Evolutionary conservation across 1,140 invertebrate species (phyloP), one percentile per base, ranked within the genome.

Genomic region (Ceratina calcarata): DNA sequence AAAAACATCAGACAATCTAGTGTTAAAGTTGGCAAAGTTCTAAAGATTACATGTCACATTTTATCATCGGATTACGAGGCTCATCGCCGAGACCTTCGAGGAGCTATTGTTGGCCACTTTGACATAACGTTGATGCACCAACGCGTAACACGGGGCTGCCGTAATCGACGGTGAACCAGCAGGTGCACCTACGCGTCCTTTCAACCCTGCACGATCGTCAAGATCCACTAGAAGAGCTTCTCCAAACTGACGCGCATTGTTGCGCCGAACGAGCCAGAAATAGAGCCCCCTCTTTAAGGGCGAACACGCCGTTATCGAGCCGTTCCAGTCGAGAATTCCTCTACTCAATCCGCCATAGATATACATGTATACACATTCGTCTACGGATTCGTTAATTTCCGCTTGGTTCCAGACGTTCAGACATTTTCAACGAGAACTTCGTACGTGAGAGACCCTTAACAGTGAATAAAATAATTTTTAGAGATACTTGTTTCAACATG

Each of bases 91-190:
- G 37, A 45, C 37, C 10, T 32, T 64, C 61, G 67, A 79, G 49
- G 37, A 27, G 53, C 74, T 83, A 83, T 86, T 85, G 80, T 87
- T 87, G 81, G 66, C 76, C 16, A 24, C 80, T 82, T 82, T 79
- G 83, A 77, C 73, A 70, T 86, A 82, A 82, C 20, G 57, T 78
- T 78, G 86, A 86, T 81, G 65, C 67, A 85, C 67, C 61, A 78
- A 45, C 66, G 69, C 57, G 22, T 4, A 13, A 57, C 55, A 16
- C 16, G 15, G n/a, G n/a, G 49, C n/a, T 15, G 22, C 6, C 6
- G 53, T 67, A 66, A 80, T 61, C 60, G 57, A 60, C 80, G 68
- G 55, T 64, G 37, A 51, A 60, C 32, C 76, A 62, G 18, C 12
- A 45, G 37, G 37, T 22, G 64, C 74, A 2, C 18, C 74, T 27